Base-by-base conservation (phyloP, 2,888 invertebrate species). In the Actias luna region DNA sequence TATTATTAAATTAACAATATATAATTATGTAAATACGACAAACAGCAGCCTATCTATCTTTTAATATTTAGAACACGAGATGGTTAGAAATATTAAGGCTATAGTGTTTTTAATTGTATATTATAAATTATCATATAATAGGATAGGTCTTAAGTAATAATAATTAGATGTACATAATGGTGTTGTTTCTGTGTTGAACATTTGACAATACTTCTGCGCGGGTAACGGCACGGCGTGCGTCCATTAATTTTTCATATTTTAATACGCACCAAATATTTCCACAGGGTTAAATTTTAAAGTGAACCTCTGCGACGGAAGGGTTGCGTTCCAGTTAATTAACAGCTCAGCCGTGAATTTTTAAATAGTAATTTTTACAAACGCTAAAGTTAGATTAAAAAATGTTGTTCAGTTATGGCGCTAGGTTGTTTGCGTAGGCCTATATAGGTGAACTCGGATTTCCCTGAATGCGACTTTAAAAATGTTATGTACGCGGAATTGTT, bases 361-460 rank as follows among this genome's bases (percentile, higher is more conserved):
- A 92, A 89, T 87, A 90, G 89, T 92, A 90, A 92, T 93, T 93
- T 93, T 93, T 93, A 90, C 92, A 90, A 92, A 92, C 89, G 92
- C 86, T 86, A 89, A 92, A 93, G 92, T 92, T 93, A 88, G 90
- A 93, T 92, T 93, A 92, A 92, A 92, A 89, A 87, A 82, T 86
- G 87, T 86, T 87, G 83, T 85, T 83, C 80, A 79, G 82, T 76
- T 77, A 71, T 71, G 68, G 79, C 79, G 78, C 78, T 77, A 73
- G 69, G 82, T 70, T 83, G 72, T 76, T 68, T 83, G 82, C 70
- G 82, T 93, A 93, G 93, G 92, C 93, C 92, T 91, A 92, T 86
- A 86, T 87, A 76, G 74, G 73, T 72, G 77, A 73, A 65, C 71
- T 75, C 69, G 61, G 58, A 70, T 79, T 79, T 78, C 80, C 75